These are phyloP conservation scores for Neoarius graeffei DNA, from an alignment of 2,113 vertebrate species.

Conservation along the genomic window DNA sequence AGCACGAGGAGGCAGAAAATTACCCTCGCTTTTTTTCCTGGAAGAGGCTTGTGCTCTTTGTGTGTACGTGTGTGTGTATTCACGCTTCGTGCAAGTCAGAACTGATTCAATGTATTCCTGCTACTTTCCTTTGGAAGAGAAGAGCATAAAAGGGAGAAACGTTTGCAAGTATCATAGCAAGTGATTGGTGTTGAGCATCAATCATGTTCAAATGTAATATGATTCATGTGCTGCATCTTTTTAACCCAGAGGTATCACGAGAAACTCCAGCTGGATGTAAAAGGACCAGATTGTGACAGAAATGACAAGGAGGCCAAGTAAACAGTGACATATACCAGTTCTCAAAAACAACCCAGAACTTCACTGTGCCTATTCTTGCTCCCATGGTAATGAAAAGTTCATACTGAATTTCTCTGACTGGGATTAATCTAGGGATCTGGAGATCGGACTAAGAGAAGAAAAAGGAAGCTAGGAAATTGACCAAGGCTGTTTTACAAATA, in stretches of 20 bases:
- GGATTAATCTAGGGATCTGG: slow-evolving; percentile 48
- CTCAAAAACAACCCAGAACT: not conserved
- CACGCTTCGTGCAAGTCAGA: not conserved
- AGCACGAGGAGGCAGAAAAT: slow-evolving; percentile 68
- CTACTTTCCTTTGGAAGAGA: not conserved
- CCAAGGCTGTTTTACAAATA: not conserved
- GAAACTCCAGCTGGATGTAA: not conserved
- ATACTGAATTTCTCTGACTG: slow-evolving; percentile 25
- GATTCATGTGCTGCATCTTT: not conserved
- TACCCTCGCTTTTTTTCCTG: slow-evolving; percentile 56
- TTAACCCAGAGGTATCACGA: not conserved
- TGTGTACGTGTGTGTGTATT: slow-evolving; percentile 23
- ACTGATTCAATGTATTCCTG: slow-evolving; percentile 48
- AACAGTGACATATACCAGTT: not conserved
- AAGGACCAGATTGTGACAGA: not conserved
- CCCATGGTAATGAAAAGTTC: not conserved
- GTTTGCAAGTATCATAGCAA: not conserved
- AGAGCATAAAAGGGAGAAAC: not conserved
- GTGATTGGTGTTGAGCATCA: not conserved
- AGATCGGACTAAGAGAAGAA: slow-evolving; percentile 28
- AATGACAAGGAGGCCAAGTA: slow-evolving; percentile 3
- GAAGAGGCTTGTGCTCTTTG: slow-evolving; percentile 35
- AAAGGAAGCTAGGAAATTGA: not conserved
- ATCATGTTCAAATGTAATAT: not conserved
- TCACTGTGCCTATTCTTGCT: not conserved